Evolutionary conservation across 2,888 invertebrate species (phyloP).

Genomic region (Aleiodes testaceus): DNA sequence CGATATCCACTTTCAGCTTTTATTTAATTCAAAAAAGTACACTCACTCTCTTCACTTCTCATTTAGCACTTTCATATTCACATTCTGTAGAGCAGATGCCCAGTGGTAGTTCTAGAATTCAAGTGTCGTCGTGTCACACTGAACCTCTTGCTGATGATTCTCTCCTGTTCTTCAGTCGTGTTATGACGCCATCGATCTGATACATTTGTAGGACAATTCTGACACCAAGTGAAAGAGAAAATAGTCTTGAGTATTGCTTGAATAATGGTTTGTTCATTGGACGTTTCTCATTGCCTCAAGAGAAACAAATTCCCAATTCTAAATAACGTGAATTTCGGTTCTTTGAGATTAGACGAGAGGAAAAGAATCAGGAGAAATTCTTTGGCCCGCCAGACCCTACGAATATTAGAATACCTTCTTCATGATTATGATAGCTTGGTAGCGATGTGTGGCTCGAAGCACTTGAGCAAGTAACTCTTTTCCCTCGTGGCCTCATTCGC

Average conservation of each 20-base stretch:
- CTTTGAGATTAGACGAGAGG: background rate
- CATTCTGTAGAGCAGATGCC: background rate
- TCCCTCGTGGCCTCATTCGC: conserved; percentile 52
- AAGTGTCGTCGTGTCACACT: background rate
- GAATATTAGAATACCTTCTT: conserved; percentile 67
- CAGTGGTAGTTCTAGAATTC: background rate
- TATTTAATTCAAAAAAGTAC: background rate
- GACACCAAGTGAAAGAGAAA: conserved; percentile 47
- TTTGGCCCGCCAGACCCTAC: conserved; percentile 47
- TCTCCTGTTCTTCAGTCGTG: conserved; percentile 62
- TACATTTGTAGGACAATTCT: conserved; percentile 50
- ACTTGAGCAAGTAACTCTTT: conserved; percentile 72
- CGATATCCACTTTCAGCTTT: conserved; percentile 1
- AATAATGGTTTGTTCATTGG: conserved; percentile 11
- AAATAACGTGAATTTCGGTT: background rate
- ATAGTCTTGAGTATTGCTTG: conserved; percentile 9
- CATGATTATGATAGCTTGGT: conserved; percentile 62
- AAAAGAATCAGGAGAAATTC: conserved; percentile 32
- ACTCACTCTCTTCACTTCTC: background rate
- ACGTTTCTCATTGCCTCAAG: background rate
- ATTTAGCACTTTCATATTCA: background rate
- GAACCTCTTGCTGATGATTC: conserved; percentile 50
- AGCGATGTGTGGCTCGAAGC: conserved; percentile 71
- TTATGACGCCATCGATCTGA: conserved; percentile 70
- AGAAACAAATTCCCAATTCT: background rate